These are phyloP conservation scores for Suillia variegata DNA, from an alignment of 2,888 invertebrate species.

Conservation along the genomic window DNA sequence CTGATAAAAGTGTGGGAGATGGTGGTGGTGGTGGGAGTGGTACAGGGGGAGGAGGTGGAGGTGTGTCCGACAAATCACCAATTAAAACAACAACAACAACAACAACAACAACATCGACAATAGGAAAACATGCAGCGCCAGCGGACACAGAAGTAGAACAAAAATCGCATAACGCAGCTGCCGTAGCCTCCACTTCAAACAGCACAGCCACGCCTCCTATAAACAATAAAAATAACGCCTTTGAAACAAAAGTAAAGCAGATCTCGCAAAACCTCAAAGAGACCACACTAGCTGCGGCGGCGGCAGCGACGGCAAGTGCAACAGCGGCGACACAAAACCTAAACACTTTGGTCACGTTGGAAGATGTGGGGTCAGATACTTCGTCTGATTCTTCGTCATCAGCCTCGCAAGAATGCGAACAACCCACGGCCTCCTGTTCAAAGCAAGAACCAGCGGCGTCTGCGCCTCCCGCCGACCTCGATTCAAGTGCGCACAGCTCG, in stretches of 20 bases:
- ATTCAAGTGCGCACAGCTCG: constrained; percentile 20
- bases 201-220: constrained; percentile 14
- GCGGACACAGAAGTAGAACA: background rate
- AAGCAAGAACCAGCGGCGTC: constrained; percentile 5
- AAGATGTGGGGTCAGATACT: too few relatives aligned
- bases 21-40: constrained; percentile 2
- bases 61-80: too few relatives aligned
- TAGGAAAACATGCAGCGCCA: too few relatives aligned
- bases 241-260: constrained; percentile 54
- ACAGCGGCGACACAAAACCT: too few relatives aligned
- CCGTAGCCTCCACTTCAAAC: background rate
- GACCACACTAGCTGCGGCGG: constrained; percentile 47
- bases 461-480: constrained; percentile 9
- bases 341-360: too few relatives aligned
- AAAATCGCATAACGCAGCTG: background rate
- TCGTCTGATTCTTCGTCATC: constrained; percentile 22
- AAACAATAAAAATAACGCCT: constrained; percentile 23
- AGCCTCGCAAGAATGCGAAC: constrained; percentile 8
- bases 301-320: constrained; percentile 35
- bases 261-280: constrained; percentile 55
- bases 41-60: constrained; percentile 10
- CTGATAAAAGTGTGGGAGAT: constrained; percentile 33
- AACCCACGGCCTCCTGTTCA: constrained; percentile 9
- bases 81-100: too few relatives aligned
- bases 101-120: too few relatives aligned